Percentiles rank a stretch among this genome's conserved stretches.
These are phyloP conservation scores for Enteromius argenteus DNA, from an alignment of 2,797 vertebrate genomes.

Conservation along the genomic window DNA sequence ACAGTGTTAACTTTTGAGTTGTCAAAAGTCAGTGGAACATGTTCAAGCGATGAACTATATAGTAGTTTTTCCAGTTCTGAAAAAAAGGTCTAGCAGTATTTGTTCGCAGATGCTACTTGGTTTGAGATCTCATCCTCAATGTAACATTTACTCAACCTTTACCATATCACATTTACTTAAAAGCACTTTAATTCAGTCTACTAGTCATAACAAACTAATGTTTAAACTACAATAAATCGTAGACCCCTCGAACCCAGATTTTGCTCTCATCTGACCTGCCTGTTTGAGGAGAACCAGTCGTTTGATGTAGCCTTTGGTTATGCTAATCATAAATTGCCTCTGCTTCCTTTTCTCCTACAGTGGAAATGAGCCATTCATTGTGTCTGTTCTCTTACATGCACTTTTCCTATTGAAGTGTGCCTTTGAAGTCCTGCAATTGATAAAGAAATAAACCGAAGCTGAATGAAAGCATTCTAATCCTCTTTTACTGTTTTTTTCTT, in stretches of 20 bases:
- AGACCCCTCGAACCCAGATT: not conserved
- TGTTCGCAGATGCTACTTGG: not conserved
- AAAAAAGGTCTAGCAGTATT: not conserved
- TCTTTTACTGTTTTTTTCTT: constrained; percentile 2
- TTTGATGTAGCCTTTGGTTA: constrained; percentile 61
- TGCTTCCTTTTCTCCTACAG: constrained; percentile 20
- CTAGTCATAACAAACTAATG: constrained; percentile 5
- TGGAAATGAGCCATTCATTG: constrained; percentile 52
- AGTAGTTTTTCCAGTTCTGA: not conserved
- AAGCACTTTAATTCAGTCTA: not conserved
- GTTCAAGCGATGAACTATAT: not conserved
- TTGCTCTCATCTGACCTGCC: constrained; percentile 37
- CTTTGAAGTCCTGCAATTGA: constrained; percentile 57
- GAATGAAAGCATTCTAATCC: constrained; percentile 13
- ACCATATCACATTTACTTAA: not conserved
- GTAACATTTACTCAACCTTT: not conserved
- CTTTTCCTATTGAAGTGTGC: constrained; percentile 43
- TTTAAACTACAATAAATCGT: constrained; percentile 5
- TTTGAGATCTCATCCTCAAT: not conserved
- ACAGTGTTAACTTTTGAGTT: not conserved
- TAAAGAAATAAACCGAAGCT: constrained; percentile 31
- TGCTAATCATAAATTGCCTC: constrained; percentile 59
- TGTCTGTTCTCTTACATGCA: constrained; percentile 27
- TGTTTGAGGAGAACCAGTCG: constrained; percentile 28
- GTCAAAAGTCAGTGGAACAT: not conserved